Evolutionary conservation across 53 echinoderm and acorn worm species (phyloP), one percentile per base, ranked within the genome.

Genomic region (Crossaster papposus): DNA sequence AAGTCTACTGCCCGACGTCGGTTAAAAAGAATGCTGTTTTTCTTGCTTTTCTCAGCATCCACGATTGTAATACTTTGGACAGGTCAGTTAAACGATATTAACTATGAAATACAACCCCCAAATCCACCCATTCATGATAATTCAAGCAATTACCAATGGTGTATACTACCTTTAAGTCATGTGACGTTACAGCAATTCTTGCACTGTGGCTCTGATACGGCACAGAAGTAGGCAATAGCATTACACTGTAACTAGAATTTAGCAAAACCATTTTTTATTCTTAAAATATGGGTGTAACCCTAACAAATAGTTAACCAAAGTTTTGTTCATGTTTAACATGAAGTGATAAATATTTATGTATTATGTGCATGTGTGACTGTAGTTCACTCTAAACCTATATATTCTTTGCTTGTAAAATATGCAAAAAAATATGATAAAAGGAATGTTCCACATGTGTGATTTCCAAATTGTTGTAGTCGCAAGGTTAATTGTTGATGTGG

Each of bases 371-470:
- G 78, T 51, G 23, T n/a, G 33, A 35, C 51, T 78, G 15, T 50
- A 78, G 78, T 78, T 51, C 78, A 78, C 78, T 78, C 78, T 78
- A 78, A 78, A 78, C 10, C 51, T 51, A 26, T 44, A n/a, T 30
- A 31, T 72, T 54, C 71, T 72, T 83, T 65, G 70, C 72, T 51
- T 68, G 20, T 15, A 84, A 84, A 30, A 84, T 83, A 72, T 84
- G 84, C 84, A 72, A 50, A 37, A 53, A n/a, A 17, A 70, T 13
- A 35, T 9, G 44, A 44, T 83, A 38, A 84, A 70, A 0, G 72
- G 71, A 83, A 83, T 72, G 84, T 83, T 83, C 35, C 31, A 72
- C n/a, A 70, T 33, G 76, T 76, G 44, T 44, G 44, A 44, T 44
- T 44, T 44, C 44, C 44, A 71, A 28, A 76, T 76, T 36, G 20